Evolutionary conservation across 2,113 vertebrate species (phyloP).

Genomic region (Telmatochromis bifrenatus): DNA sequence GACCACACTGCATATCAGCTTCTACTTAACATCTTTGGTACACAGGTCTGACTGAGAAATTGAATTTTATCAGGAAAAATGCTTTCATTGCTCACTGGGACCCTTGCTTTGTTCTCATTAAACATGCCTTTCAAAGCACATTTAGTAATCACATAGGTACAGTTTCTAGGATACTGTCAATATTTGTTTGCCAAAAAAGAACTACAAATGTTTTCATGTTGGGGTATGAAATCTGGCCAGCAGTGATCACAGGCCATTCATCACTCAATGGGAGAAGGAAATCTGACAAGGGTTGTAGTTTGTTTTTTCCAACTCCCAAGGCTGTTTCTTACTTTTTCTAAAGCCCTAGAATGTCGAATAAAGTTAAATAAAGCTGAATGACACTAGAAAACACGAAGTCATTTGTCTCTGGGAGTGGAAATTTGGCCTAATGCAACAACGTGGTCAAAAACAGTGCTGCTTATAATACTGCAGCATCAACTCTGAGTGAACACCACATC

Average conservation of each 20-base stretch:
- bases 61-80: neutral
- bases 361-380: neutral
- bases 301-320: neutral
- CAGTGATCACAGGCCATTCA: neutral
- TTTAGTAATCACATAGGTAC: neutral
- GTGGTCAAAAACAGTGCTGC: neutral
- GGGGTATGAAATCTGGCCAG: neutral
- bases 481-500: neutral
- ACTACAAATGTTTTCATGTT: neutral
- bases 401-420: neutral
- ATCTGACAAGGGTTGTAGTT: neutral
- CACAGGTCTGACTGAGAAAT: neutral
- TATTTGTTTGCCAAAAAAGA: neutral
- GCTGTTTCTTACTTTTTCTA: neutral
- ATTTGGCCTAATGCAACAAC: neutral
- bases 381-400: neutral
- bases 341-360: neutral
- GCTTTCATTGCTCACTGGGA: neutral
- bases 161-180: neutral
- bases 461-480: neutral
- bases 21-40: neutral
- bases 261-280: neutral
- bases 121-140: neutral
- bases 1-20: conserved; percentile 1
- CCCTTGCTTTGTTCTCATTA: neutral